Percentiles rank a stretch among this genome's conserved stretches.
phyloP scores from a whole-genome alignment of 2,888 invertebrate species.

The Dioctria rufipes region DNA sequence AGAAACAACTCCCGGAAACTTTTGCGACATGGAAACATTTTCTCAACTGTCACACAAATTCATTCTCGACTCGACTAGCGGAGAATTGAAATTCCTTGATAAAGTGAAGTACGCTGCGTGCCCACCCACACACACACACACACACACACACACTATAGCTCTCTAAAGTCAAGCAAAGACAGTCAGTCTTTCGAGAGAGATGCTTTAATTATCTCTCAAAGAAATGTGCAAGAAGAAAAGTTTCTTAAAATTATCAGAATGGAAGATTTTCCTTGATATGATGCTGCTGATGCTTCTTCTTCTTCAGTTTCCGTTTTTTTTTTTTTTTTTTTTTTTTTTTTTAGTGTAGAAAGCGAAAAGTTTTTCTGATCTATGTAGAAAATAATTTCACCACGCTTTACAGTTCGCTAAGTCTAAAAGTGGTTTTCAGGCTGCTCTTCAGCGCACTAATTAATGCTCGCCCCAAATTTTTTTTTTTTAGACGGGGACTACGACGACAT shows the following conservation, averaged over 20 bases:
- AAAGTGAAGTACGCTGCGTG: slow-evolving; percentile 25
- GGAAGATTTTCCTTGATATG: slow-evolving; percentile 14
- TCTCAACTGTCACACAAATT: slow-evolving; percentile 23
- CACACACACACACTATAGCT: no score
- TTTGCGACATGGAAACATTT: slow-evolving; percentile 5
- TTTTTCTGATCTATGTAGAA: slow-evolving; percentile 24
- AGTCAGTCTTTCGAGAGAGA: slow-evolving; percentile 24
- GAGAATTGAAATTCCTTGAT: slow-evolving; percentile 30
- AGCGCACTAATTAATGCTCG: slow-evolving; percentile 40
- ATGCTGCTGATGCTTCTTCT: no score
- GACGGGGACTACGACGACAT: neutral
- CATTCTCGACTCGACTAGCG: neutral
- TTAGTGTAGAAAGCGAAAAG: neutral
- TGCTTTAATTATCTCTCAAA: slow-evolving; percentile 38
- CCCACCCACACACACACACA: no score
- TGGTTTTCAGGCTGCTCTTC: slow-evolving; percentile 2
- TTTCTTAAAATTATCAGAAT: slow-evolving; percentile 28
- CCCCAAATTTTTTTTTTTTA: slow-evolving; percentile 12
- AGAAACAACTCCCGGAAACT: neutral
- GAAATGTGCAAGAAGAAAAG: slow-evolving; percentile 20
- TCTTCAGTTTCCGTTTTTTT: no score
- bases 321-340: slow-evolving; percentile 16
- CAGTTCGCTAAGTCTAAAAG: slow-evolving; percentile 40
- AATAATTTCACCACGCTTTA: slow-evolving; percentile 28
- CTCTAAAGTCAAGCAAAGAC: neutral